phyloP scores from a whole-genome alignment of 2,888 invertebrate genomes.

The Trisateles emortualis region DNA sequence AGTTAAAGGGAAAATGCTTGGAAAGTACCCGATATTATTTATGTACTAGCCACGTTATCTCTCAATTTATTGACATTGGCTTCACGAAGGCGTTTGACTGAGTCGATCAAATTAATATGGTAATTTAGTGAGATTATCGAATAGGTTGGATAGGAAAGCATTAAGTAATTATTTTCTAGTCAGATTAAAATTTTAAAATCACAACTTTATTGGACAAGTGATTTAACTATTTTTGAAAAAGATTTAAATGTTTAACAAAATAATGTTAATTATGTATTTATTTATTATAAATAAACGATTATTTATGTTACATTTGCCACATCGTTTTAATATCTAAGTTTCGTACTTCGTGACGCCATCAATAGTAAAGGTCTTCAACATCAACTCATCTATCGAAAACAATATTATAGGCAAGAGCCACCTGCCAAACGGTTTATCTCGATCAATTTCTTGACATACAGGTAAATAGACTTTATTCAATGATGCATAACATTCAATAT shows the following conservation, averaged over 20 bases:
- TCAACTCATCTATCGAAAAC: slow-evolving; percentile 33
- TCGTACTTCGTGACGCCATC: background rate
- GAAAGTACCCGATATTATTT: slow-evolving; percentile 27
- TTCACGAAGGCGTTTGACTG: slow-evolving; percentile 36
- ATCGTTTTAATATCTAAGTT: background rate
- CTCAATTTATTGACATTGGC: slow-evolving; percentile 33
- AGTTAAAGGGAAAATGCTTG: slow-evolving; percentile 5
- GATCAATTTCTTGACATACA: slow-evolving; percentile 28
- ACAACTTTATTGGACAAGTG: no score
- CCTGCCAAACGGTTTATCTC: slow-evolving; percentile 47
- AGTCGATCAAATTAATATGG: slow-evolving; percentile 37
- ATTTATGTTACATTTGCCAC: background rate
- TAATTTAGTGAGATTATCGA: slow-evolving; percentile 21
- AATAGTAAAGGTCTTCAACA: slow-evolving; percentile 37
- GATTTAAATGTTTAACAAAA: no score
- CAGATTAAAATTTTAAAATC: no score
- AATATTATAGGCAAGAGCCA: slow-evolving; percentile 36
- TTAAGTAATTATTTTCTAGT: slow-evolving; percentile 5
- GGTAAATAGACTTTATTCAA: slow-evolving; percentile 22
- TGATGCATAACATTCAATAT: slow-evolving; percentile 27
- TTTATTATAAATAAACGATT: background rate
- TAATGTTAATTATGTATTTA: no score
- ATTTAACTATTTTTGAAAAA: no score
- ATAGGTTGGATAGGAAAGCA: slow-evolving; percentile 19
- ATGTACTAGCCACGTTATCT: slow-evolving; percentile 34